Evolutionary conservation across 1,140 invertebrate species (phyloP).

Genomic region (Archivesica marissinica): DNA sequence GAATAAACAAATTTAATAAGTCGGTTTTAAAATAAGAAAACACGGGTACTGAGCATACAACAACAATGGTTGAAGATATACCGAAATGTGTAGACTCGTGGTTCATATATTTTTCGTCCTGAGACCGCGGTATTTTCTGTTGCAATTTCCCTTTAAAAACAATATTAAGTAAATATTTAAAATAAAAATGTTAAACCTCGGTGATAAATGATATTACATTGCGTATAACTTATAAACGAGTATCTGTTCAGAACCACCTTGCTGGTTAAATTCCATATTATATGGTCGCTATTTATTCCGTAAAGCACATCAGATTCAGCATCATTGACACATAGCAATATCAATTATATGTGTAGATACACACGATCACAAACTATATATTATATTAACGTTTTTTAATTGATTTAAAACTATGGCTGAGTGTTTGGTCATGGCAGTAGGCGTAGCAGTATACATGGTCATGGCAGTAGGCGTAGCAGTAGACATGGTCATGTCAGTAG

Average conservation of each 20-base stretch:
- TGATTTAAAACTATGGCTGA: no score
- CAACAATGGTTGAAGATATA: not conserved
- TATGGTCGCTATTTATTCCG: not conserved
- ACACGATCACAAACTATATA: no score
- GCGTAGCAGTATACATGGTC: no score
- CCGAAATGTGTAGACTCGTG: constrained; percentile 30
- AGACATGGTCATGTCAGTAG: no score
- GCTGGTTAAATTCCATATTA: constrained; percentile 42
- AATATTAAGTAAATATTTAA: constrained; percentile 7
- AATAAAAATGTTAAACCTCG: no score
- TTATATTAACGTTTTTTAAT: no score
- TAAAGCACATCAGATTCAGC: not conserved
- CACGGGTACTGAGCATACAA: not conserved
- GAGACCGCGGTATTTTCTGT: constrained; percentile 32
- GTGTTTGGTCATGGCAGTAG: no score
- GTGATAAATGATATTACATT: no score
- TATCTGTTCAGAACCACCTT: not conserved
- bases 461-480: no score
- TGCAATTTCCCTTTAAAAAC: constrained; percentile 26
- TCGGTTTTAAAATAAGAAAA: constrained; percentile 39
- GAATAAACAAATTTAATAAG: constrained; percentile 52
- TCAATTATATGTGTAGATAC: no score
- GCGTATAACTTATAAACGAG: not conserved
- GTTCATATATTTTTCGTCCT: constrained; percentile 26
- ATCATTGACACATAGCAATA: no score